Evolutionary conservation across 2,888 invertebrate species (phyloP).

Genomic region (Aporophyla lueneburgensis): DNA sequence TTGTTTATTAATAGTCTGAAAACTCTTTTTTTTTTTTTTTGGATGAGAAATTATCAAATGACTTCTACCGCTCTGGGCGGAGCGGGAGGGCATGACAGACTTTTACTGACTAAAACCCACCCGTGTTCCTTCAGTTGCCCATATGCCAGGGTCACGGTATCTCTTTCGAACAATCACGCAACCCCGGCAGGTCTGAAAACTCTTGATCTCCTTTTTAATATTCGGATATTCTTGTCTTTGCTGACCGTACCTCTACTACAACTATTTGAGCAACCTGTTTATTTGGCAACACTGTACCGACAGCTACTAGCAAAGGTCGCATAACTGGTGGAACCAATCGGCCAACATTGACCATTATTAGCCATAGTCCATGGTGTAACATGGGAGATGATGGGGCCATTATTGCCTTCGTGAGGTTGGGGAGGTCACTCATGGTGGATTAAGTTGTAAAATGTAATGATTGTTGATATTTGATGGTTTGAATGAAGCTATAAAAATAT

Average conservation of each 20-base stretch:
- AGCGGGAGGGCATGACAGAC: no score
- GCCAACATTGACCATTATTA: conserved; percentile 46
- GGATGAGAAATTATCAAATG: no score
- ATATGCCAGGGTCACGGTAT: no score
- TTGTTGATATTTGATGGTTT: conserved; percentile 11
- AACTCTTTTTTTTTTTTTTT: no score
- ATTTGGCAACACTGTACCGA: conserved; percentile 70
- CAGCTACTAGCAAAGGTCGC: conserved; percentile 73
- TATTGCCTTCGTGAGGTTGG: conserved; percentile 36
- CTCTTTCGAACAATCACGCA: no score
- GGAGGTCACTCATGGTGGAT: conserved; percentile 41
- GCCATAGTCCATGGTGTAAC: conserved; percentile 47
- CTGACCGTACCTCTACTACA: conserved; percentile 50
- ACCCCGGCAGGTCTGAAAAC: no score
- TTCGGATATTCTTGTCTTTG: conserved; percentile 9
- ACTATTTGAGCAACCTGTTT: conserved; percentile 69
- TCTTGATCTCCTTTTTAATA: not conserved
- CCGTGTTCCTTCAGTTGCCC: no score
- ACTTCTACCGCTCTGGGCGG: no score
- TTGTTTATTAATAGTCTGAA: not conserved
- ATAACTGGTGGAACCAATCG: conserved; percentile 51
- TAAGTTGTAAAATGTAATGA: conserved; percentile 41
- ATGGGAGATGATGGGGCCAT: conserved; percentile 22
- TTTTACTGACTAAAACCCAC: no score
- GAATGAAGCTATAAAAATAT: conserved; percentile 8